phyloP scores from a whole-genome alignment of 1,140 invertebrate genomes.

The Lasioglossum baleicum region DNA sequence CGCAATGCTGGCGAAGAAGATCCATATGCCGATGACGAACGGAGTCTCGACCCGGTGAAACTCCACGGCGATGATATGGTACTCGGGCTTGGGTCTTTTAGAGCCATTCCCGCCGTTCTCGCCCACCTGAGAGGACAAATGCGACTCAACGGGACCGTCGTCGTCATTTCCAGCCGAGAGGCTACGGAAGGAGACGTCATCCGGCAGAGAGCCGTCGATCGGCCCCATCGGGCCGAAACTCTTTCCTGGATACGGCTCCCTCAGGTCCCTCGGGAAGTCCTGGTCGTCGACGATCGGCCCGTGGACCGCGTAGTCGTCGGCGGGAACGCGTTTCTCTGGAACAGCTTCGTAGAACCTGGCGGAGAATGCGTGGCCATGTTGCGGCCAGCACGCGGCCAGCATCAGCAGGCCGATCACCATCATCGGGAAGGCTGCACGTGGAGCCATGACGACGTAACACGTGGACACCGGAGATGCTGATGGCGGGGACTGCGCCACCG shows the following conservation, averaged over 20 bases:
- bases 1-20: constrained; percentile 94
- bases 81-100: constrained; percentile 69
- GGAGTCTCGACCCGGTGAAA: constrained; percentile 94
- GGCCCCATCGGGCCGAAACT: constrained; percentile 76
- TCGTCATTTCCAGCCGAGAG: constrained; percentile 47
- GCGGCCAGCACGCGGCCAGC: constrained; percentile 25
- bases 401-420: constrained; percentile 39
- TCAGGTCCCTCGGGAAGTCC: constrained; percentile 59
- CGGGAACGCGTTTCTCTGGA: neutral
- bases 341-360: constrained; percentile 45
- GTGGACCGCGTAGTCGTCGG: constrained; percentile 43
- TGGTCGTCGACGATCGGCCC: constrained; percentile 63
- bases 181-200: constrained; percentile 67
- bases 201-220: constrained; percentile 55
- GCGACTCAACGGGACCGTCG: constrained; percentile 37
- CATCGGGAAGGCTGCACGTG: constrained; percentile 31
- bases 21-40: constrained; percentile 96
- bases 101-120: constrained; percentile 49
- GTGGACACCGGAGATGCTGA: constrained; percentile 30
- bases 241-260: constrained; percentile 70
- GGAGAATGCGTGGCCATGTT: neutral
- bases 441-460: constrained; percentile 35
- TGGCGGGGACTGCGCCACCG: constrained; percentile 39
- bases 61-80: constrained; percentile 90
- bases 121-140: constrained; percentile 29